phyloP scores from a whole-genome alignment of 1,140 invertebrate genomes.

The Brachionus paranguensis region DNA sequence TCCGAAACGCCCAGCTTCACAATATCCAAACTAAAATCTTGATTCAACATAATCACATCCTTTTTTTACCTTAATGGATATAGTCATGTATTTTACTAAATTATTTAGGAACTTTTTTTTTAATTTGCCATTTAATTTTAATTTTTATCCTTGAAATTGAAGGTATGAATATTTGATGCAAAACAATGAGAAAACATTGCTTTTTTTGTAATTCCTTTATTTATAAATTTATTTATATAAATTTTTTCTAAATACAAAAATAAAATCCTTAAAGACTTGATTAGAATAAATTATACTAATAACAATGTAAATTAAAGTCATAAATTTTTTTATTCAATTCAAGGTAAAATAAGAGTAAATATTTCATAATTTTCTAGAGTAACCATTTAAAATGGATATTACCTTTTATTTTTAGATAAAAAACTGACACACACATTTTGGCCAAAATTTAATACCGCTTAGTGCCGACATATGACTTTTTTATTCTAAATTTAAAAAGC shows the following conservation, averaged over 20 bases:
- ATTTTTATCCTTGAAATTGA: neutral
- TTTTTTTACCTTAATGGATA: neutral
- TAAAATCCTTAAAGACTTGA: neutral
- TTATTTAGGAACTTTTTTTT: neutral
- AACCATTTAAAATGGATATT: too few species aligned
- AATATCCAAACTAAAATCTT: conserved; percentile 18
- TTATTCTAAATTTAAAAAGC: too few species aligned
- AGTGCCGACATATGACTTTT: too few species aligned
- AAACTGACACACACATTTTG: too few species aligned
- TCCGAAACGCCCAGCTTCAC: conserved; percentile 25
- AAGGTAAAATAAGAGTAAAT: too few species aligned
- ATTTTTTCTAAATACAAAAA: neutral
- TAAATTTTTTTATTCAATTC: neutral
- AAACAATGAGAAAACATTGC: neutral
- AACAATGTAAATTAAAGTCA: neutral
- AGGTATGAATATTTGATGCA: neutral
- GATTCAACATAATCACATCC: neutral
- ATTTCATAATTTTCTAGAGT: too few species aligned
- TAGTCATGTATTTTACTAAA: neutral
- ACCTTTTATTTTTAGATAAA: too few species aligned
- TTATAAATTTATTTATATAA: conserved; percentile 2
- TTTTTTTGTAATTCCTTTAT: neutral
- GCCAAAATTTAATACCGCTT: too few species aligned
- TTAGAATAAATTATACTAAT: neutral
- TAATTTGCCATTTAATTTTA: neutral